Base-by-base conservation (phyloP, 2,113 vertebrate species). In the Amia ocellicauda region DNA sequence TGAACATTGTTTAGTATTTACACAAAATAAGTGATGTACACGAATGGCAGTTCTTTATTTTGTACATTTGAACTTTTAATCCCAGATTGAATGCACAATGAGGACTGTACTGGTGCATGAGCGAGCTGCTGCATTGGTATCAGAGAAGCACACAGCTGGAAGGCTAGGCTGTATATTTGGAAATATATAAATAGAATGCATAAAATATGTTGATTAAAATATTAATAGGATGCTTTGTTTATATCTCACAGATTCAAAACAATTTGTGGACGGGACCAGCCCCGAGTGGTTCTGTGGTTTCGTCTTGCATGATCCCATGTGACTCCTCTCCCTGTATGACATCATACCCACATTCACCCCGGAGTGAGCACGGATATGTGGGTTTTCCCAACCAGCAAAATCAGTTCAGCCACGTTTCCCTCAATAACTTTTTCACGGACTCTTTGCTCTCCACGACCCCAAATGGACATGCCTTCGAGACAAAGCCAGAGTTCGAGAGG, bases 351-450 rank as follows among this genome's bases (percentile, higher is more conserved):
- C 94, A 94, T 72, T 92, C 95, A 27, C 91, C 95, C 0, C 90
- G 93, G 65, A 87, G 88, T 53, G 96, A 96, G 70, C 95, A 94
- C 76, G 86, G 92, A 77, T 97, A 98, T 70, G 83, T 94, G 62
- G 88, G 93, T 70, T 98, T 99, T 80, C 91, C 94, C 69, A 93
- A 91, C 73, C 96, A 97, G 81, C 95, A 99, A 86, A 97, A 93
- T 82, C 96, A 99, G 83, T 98, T 97, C 41, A 86, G 92, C 53
- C 97, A 98, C 0, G 79, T 98, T 64, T 92, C 95, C 55, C 90
- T 99, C 69, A 99, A 99, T 80, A 99, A 96, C 87, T 98, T 98
- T 84, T 98, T 99, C 62, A 90, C 93, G 58, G 97, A 99, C 91
- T 94, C 96, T 1, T 89, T 98, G 71, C 93, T 98, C 65, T 83